Conservation (phyloP, 1,140 invertebrate species). For the Panagrolaimus sp. region DNA sequence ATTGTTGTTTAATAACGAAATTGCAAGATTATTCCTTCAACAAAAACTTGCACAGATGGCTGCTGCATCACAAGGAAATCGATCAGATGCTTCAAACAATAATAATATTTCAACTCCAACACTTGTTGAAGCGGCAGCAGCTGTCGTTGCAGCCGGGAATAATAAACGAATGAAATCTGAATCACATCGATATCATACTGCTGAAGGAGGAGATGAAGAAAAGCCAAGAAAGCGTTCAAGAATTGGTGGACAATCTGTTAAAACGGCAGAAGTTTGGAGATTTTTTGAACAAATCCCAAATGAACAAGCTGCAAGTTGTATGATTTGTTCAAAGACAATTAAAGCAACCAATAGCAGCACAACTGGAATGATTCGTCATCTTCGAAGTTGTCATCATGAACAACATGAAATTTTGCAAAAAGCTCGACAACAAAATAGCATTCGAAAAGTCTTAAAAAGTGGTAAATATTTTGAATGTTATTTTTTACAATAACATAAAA, state of each 20-base stretch:
- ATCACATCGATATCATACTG: not conserved
- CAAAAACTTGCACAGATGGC: not conserved
- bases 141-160: not conserved
- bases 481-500: not conserved
- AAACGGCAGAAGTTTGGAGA: slow-evolving; percentile 41
- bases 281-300: slow-evolving; percentile 31
- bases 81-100: not conserved
- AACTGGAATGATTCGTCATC: slow-evolving; percentile 40
- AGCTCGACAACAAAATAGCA: slow-evolving; percentile 22
- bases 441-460: slow-evolving; percentile 32
- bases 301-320: slow-evolving; percentile 39
- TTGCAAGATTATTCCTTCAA: not conserved
- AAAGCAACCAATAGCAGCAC: slow-evolving; percentile 46
- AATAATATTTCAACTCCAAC: not conserved
- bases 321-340: slow-evolving; percentile 35
- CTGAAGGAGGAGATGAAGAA: slow-evolving; percentile 14
- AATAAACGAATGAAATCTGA: not conserved
- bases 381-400: slow-evolving; percentile 34
- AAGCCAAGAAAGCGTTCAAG: slow-evolving; percentile 29
- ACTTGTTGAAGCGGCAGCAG: not conserved
- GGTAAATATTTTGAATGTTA: slow-evolving; percentile 25
- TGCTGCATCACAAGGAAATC: not conserved
- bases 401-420: slow-evolving; percentile 32
- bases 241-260: slow-evolving; percentile 34
- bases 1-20: not conserved